Evolutionary conservation across 2,888 invertebrate species (phyloP).

Genomic region (Erpobdella octoculata): DNA sequence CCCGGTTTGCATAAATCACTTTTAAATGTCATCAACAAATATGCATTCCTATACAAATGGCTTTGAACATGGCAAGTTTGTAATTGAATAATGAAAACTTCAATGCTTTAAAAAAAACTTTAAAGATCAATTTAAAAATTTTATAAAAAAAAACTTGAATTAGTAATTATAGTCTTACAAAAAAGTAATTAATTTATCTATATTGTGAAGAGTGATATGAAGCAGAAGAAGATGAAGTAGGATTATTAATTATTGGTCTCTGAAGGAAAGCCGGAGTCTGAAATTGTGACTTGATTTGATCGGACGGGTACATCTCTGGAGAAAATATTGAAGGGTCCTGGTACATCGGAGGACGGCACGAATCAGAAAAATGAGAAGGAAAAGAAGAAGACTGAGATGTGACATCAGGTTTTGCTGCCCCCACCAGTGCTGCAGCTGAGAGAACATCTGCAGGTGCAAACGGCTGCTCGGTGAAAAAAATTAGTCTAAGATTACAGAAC

Average conservation of each 20-base stretch:
- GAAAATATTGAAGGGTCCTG: neutral
- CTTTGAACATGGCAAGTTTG: too few relatives aligned
- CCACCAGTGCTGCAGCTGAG: neutral
- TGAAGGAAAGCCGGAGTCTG: neutral
- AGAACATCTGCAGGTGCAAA: neutral
- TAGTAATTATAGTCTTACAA: too few relatives aligned
- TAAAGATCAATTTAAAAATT: too few relatives aligned
- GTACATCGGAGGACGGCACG: neutral
- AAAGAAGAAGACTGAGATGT: neutral
- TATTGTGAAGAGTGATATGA: too few relatives aligned
- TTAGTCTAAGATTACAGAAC: neutral
- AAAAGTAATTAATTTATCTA: too few relatives aligned
- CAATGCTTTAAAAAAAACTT: too few relatives aligned
- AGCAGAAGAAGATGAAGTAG: neutral
- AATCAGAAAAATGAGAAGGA: neutral
- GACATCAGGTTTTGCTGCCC: neutral
- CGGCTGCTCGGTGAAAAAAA: neutral
- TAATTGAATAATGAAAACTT: too few relatives aligned
- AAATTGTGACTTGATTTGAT: neutral
- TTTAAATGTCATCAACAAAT: too few relatives aligned
- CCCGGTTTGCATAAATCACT: too few relatives aligned
- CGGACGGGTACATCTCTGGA: neutral
- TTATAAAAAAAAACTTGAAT: too few relatives aligned
- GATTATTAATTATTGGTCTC: neutral
- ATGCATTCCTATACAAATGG: too few relatives aligned